Percentiles rank a stretch among this genome's conserved stretches.
These are phyloP conservation scores for Xestia ashworthii DNA, from an alignment of 2,888 invertebrate species.

Conservation along the genomic window DNA sequence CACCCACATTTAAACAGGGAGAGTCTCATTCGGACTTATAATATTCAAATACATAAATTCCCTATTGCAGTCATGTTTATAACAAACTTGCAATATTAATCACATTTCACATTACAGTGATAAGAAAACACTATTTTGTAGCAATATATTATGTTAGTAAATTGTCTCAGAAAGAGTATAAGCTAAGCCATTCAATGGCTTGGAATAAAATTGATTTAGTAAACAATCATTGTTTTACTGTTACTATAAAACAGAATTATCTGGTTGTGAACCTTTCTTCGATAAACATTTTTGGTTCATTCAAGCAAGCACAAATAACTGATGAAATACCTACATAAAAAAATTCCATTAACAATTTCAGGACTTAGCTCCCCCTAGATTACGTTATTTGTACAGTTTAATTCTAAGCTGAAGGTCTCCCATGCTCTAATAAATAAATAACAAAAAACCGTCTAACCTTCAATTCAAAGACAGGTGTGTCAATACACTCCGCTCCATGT, in stretches of 20 bases:
- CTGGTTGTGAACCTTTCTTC: neutral
- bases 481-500: slow-evolving; percentile 99
- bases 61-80: neutral
- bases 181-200: neutral
- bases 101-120: neutral
- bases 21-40: neutral
- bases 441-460: slow-evolving; percentile 91
- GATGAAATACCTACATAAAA: neutral
- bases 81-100: slow-evolving; percentile 4
- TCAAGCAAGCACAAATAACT: neutral
- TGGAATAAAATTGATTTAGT: neutral
- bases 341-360: neutral
- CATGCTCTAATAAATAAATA: neutral
- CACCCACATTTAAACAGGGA: neutral
- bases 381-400: neutral
- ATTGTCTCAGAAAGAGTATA: neutral
- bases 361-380: neutral
- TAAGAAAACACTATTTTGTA: neutral
- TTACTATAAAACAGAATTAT: neutral
- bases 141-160: neutral
- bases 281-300: neutral
- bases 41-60: no score
- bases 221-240: neutral
- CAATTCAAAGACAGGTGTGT: slow-evolving; percentile 99
- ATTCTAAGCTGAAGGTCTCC: neutral